phyloP scores from a whole-genome alignment of 1,140 invertebrate species.

The Lanistes nyassanus region DNA sequence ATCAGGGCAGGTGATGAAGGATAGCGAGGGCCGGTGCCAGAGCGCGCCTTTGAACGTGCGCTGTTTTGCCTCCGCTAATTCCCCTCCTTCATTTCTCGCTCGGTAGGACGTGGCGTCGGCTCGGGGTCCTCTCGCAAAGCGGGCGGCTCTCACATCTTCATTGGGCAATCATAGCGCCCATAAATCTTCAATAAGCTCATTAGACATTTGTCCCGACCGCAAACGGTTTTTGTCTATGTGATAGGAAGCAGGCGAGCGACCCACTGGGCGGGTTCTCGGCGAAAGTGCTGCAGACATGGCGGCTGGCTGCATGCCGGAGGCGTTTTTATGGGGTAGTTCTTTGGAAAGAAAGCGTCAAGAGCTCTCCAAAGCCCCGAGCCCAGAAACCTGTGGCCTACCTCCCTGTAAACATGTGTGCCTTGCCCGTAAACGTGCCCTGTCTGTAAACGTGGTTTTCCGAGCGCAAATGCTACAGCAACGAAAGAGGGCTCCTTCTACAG shows the following conservation, averaged over 20 bases:
- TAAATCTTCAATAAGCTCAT: conserved; percentile 32
- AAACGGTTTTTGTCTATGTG: conserved; percentile 28
- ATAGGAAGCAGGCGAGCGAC: conserved; percentile 22
- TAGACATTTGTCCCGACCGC: conserved; percentile 27
- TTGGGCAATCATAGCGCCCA: conserved; percentile 24
- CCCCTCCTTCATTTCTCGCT: conserved; percentile 20
- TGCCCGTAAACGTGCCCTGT: no score
- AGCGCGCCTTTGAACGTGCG: conserved; percentile 10
- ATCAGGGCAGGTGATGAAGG: conserved; percentile 21
- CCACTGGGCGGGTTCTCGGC: conserved; percentile 4
- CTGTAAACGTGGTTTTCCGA: no score
- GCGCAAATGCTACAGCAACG: no score
- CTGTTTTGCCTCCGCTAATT: neutral
- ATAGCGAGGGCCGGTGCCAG: conserved; percentile 10
- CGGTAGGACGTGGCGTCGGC: conserved; percentile 21
- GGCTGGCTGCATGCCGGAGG: neutral
- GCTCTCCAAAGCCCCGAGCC: no score
- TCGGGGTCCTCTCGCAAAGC: neutral
- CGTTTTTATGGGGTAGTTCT: no score
- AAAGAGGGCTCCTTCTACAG: no score
- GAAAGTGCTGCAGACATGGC: neutral
- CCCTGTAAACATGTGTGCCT: no score
- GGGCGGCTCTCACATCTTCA: conserved; percentile 13
- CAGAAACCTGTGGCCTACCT: no score
- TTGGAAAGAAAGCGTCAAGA: no score